A percentile compares a stretch with the other conserved stretches of the same genome.
Conservation (phyloP, 2,888 invertebrate genomes). For the Drosophila mimetica region DNA sequence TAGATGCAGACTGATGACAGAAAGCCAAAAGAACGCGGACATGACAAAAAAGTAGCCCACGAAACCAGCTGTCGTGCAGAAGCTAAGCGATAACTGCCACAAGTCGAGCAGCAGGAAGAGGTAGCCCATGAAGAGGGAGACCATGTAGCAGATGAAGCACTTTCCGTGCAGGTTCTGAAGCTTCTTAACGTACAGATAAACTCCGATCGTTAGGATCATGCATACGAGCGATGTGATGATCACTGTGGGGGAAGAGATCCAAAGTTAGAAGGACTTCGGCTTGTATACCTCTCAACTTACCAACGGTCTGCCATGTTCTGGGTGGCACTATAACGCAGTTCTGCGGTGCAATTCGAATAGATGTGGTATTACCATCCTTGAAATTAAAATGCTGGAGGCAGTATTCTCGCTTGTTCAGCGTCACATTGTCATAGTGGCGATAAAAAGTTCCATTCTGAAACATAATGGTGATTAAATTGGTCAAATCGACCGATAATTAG, state of each 20-base stretch:
- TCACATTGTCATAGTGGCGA: neutral
- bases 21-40: conserved; percentile 93
- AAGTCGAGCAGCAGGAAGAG: conserved; percentile 85
- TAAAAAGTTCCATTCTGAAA: conserved; percentile 40
- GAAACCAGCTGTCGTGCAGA: conserved; percentile 46
- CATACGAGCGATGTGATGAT: conserved; percentile 89
- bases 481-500: neutral
- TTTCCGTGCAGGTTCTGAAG: conserved; percentile 89
- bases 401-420: conserved; percentile 29
- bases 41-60: conserved; percentile 88
- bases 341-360: conserved; percentile 21
- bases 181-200: conserved; percentile 89
- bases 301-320: conserved; percentile 6
- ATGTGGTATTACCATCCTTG: neutral
- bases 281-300: neutral
- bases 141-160: conserved; percentile 90
- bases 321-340: neutral
- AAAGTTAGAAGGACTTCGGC: no score
- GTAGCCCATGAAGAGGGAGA: conserved; percentile 87
- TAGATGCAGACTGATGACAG: conserved; percentile 93
- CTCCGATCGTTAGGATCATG: conserved; percentile 88
- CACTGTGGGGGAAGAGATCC: conserved; percentile 85
- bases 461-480: neutral
- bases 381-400: conserved; percentile 33
- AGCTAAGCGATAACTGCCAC: conserved; percentile 61